Evolutionary conservation across 2,113 vertebrate species (phyloP).

Genomic region (Brachypteracias leptosomus): DNA sequence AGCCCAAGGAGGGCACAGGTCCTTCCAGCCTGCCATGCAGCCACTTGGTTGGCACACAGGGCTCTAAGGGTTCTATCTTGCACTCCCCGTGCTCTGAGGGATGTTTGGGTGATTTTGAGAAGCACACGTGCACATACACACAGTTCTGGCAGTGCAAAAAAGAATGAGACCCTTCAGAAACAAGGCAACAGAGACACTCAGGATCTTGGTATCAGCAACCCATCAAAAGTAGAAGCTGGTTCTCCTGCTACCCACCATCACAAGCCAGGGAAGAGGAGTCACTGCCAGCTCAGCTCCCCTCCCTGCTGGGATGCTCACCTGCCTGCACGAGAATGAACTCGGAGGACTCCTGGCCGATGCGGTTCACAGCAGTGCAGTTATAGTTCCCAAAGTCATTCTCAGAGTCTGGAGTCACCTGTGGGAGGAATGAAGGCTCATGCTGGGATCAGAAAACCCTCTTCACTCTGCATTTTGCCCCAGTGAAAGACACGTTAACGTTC

Average conservation of each 20-base stretch:
- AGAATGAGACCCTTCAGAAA: neutral
- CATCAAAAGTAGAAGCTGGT: neutral
- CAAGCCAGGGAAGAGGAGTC: accelerated
- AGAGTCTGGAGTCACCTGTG: conserved; percentile 91
- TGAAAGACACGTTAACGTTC: neutral
- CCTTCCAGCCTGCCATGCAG: neutral
- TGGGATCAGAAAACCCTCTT: neutral
- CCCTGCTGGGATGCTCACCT: conserved; percentile 75
- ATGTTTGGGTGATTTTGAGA: neutral
- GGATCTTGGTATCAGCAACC: neutral
- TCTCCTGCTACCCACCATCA: neutral
- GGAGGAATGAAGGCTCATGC: neutral
- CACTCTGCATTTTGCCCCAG: neutral
- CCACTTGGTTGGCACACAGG: too few species aligned
- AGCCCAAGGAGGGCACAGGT: neutral
- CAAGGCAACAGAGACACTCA: neutral
- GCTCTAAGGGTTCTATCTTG: neutral
- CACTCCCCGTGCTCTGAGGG: accelerated
- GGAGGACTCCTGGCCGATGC: conserved; percentile 93
- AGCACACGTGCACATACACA: neutral
- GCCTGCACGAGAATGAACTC: conserved; percentile 98
- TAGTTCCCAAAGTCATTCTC: conserved; percentile 98
- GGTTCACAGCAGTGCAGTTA: conserved; percentile 95
- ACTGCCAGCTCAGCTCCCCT: neutral
- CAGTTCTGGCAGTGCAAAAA: neutral